These are phyloP conservation scores for Apodemus agrarius DNA, from an alignment of 2,797 vertebrate species.

Conservation along the genomic window DNA sequence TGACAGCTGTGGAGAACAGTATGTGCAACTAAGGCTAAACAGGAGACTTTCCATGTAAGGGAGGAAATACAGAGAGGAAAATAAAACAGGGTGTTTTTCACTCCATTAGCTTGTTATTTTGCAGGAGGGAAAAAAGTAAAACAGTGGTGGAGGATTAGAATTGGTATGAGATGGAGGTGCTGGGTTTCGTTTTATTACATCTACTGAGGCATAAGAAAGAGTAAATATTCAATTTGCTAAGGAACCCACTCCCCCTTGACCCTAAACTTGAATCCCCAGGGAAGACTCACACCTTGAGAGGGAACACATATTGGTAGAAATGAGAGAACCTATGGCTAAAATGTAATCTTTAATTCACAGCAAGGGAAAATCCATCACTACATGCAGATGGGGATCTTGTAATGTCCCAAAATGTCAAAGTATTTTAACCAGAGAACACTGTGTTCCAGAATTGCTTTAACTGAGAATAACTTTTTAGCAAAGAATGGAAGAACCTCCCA, in stretches of 20 bases:
- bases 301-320: background rate
- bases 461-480: background rate
- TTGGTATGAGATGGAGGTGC: background rate
- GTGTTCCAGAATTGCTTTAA: background rate
- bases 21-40: background rate
- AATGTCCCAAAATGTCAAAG: background rate
- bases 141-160: background rate
- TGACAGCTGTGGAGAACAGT: background rate
- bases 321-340: accelerated
- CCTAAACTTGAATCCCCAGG: background rate
- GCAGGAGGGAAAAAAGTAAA: accelerated
- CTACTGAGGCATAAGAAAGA: background rate
- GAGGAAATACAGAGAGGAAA: background rate
- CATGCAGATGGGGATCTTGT: background rate
- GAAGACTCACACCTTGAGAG: background rate
- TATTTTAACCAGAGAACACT: background rate
- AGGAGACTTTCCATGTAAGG: background rate
- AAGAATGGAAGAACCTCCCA: background rate
- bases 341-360: background rate
- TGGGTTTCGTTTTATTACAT: background rate
- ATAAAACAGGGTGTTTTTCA: background rate
- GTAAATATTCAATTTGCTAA: background rate
- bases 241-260: background rate
- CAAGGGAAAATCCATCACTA: background rate
- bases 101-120: background rate